These are phyloP conservation scores for Drosophila dunni DNA, from an alignment of 1,140 invertebrate genomes.

Conservation along the genomic window DNA sequence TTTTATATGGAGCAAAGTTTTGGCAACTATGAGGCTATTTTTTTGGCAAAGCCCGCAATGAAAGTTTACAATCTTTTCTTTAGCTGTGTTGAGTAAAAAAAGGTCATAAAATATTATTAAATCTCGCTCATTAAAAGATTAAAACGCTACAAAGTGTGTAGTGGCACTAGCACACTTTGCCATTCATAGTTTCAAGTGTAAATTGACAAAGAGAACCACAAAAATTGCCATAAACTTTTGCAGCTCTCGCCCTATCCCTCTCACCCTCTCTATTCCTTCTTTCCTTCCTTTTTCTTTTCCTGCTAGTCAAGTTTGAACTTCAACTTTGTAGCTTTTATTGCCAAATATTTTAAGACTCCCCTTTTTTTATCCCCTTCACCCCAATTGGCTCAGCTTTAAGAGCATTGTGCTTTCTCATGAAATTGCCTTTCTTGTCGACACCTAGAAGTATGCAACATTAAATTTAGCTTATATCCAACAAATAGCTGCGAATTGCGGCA, in stretches of 20 bases:
- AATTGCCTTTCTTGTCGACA: neutral
- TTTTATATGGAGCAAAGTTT: neutral
- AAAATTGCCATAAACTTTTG: conserved; percentile 11
- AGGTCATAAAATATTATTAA: conserved; percentile 1
- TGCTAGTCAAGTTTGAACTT: neutral
- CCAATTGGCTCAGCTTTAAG: neutral
- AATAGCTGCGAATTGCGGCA: too few relatives aligned
- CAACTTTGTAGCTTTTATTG: conserved; percentile 40
- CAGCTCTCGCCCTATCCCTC: neutral
- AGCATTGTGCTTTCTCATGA: neutral
- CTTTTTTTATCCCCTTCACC: neutral
- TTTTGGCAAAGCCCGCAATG: too few relatives aligned
- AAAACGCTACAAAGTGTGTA: neutral
- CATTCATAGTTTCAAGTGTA: conserved; percentile 2
- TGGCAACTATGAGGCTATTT: neutral
- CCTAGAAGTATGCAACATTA: neutral
- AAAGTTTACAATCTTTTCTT: neutral
- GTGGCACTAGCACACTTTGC: neutral
- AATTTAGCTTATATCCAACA: too few relatives aligned
- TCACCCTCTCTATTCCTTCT: neutral
- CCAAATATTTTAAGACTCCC: conserved; percentile 10
- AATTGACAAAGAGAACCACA: conserved; percentile 4
- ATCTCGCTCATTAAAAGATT: conserved; percentile 14
- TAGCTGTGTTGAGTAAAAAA: neutral
- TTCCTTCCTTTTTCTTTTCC: neutral